phyloP scores from a whole-genome alignment of 1,140 invertebrate genomes.

The Sminthurinus signatus region DNA sequence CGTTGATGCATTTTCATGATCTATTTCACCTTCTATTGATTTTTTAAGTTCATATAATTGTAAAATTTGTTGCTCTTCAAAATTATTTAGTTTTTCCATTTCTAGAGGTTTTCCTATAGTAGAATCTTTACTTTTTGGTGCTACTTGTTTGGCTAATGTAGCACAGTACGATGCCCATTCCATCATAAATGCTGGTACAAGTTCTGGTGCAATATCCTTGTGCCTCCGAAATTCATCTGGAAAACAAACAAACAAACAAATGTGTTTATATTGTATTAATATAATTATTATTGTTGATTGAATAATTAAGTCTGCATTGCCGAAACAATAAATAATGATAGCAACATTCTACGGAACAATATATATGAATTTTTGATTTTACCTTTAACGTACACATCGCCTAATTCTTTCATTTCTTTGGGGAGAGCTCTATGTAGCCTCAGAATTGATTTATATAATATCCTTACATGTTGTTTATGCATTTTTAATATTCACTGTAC shows the following conservation, averaged over 20 bases:
- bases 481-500: conserved; percentile 9
- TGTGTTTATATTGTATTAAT: no score
- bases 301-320: no score
- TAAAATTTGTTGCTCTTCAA: conserved; percentile 69
- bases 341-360: no score
- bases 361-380: no score
- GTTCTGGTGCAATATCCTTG: conserved; percentile 63
- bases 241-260: no score
- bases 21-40: conserved; percentile 13
- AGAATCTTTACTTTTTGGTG: conserved; percentile 52
- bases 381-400: conserved; percentile 74
- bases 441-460: conserved; percentile 82
- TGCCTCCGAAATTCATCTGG: conserved; percentile 86
- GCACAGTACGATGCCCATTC: conserved; percentile 86
- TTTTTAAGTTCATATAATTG: conserved; percentile 73
- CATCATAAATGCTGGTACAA: conserved; percentile 69
- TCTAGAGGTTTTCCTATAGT: conserved; percentile 57
- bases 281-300: no score
- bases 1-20: no score
- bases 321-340: no score
- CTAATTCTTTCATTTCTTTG: conserved; percentile 62
- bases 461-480: conserved; percentile 55
- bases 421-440: conserved; percentile 76
- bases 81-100: conserved; percentile 57
- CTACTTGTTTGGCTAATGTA: conserved; percentile 63